A percentile compares a stretch with the other conserved stretches of the same genome.
These are phyloP conservation scores for Tychaedon coryphoeus DNA, from an alignment of 2,113 vertebrate species.

Conservation along the genomic window DNA sequence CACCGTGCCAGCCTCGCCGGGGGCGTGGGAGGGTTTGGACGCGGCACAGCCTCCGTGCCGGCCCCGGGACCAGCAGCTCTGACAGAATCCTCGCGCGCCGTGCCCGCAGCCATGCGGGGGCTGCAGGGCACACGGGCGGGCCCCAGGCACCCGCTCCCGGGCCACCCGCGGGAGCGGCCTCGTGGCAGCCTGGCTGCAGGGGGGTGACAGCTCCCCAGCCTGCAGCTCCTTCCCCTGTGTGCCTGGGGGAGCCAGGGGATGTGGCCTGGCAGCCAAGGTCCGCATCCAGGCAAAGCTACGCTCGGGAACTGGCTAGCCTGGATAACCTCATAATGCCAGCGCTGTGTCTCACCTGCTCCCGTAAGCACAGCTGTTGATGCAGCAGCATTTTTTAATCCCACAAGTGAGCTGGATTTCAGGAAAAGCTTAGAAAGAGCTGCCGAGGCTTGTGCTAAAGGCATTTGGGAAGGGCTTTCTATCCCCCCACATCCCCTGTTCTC, in stretches of 20 bases:
- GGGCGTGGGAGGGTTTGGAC: constrained; percentile 3
- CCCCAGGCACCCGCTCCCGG: accelerated
- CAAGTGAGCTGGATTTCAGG: not conserved
- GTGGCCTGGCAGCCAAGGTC: not conserved
- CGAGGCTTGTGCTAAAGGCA: constrained; percentile 13
- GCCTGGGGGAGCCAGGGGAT: accelerated
- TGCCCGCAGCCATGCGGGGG: accelerated
- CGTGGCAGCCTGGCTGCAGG: not conserved
- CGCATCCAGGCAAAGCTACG: not conserved
- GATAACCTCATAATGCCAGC: not conserved
- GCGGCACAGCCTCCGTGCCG: not conserved
- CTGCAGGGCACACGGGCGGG: not conserved
- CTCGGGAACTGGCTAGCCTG: not conserved
- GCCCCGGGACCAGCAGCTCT: not conserved
- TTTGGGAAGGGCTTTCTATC: constrained; percentile 18
- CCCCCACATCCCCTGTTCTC: accelerated
- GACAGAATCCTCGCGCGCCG: accelerated
- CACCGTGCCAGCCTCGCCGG: not conserved
- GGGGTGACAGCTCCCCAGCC: accelerated
- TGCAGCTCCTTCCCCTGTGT: not conserved
- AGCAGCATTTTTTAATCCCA: not conserved
- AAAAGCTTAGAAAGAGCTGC: constrained; percentile 24
- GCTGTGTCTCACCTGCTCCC: not conserved
- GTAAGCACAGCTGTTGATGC: not conserved
- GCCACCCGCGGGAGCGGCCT: accelerated